phyloP scores from a whole-genome alignment of 2,113 vertebrate genomes.

The Seriola dumerili region DNA sequence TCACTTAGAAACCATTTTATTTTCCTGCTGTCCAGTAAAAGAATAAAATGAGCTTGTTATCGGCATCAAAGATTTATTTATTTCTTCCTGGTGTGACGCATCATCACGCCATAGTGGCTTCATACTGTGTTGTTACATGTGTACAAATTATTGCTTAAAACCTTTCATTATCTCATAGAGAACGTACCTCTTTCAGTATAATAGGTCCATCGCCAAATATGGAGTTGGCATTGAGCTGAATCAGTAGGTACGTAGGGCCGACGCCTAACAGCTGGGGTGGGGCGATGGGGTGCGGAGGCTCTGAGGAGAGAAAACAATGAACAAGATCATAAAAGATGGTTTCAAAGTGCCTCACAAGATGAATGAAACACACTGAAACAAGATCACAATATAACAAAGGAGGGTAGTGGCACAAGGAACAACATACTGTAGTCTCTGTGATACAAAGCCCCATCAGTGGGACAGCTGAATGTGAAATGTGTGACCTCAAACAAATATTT shows the following conservation, averaged over 20 bases:
- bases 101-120: too few species aligned
- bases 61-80: background rate
- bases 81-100: background rate
- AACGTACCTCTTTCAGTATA: conserved; percentile 91
- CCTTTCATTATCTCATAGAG: background rate
- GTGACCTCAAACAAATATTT: background rate
- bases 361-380: conserved; percentile 24
- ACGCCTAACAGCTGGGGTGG: conserved; percentile 95
- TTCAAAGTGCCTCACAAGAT: conserved; percentile 23
- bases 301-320: conserved; percentile 79
- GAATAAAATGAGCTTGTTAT: background rate
- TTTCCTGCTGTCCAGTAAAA: background rate
- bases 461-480: conserved; percentile 11
- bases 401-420: background rate
- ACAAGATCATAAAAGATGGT: conserved; percentile 21
- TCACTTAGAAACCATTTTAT: background rate
- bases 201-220: conserved; percentile 98
- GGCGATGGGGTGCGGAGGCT: conserved; percentile 96
- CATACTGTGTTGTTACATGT: background rate
- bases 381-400: conserved; percentile 22
- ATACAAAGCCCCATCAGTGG: background rate
- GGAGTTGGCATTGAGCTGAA: conserved; percentile 98
- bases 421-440: background rate
- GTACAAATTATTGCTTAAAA: background rate
- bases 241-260: conserved; percentile 95